Conservation (phyloP, 2,888 invertebrate species). For the Conomelus anceps region DNA sequence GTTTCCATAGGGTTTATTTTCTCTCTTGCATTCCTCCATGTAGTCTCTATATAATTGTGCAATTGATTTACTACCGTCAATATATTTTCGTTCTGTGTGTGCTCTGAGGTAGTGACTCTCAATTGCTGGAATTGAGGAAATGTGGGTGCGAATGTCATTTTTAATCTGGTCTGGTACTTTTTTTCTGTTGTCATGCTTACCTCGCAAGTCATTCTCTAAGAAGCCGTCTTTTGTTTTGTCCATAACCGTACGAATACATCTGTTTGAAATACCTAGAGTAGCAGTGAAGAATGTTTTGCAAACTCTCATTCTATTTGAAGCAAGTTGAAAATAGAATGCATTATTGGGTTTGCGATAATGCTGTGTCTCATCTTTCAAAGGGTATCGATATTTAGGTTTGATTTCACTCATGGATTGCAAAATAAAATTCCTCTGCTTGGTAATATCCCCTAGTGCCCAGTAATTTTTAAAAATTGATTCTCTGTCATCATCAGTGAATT, state of each 20-base stretch:
- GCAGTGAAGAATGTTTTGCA: constrained; percentile 26
- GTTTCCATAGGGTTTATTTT: constrained; percentile 25
- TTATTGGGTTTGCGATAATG: constrained; percentile 29
- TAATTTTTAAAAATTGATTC: constrained; percentile 28
- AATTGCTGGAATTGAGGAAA: constrained; percentile 35
- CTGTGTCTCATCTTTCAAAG: constrained; percentile 28
- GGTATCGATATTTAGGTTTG: constrained; percentile 33
- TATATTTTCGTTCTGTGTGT: constrained; percentile 32
- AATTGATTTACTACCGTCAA: constrained; percentile 35
- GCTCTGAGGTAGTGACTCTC: constrained; percentile 35
- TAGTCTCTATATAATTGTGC: constrained; percentile 35
- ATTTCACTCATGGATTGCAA: constrained; percentile 26
- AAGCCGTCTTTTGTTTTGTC: constrained; percentile 27
- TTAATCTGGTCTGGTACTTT: constrained; percentile 30
- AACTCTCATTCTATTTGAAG: constrained; percentile 28
- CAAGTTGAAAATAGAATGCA: constrained; percentile 33
- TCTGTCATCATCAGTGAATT: constrained; percentile 29
- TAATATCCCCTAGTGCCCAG: constrained; percentile 29
- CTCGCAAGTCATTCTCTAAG: constrained; percentile 32
- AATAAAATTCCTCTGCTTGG: constrained; percentile 32
- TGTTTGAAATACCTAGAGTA: constrained; percentile 26
- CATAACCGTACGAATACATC: constrained; percentile 30
- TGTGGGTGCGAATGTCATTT: constrained; percentile 32
- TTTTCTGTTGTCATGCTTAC: constrained; percentile 35
- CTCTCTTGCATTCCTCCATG: constrained; percentile 24